These are phyloP conservation scores for Brachionus koreanus DNA, from an alignment of 1,140 invertebrate species.

Conservation along the genomic window DNA sequence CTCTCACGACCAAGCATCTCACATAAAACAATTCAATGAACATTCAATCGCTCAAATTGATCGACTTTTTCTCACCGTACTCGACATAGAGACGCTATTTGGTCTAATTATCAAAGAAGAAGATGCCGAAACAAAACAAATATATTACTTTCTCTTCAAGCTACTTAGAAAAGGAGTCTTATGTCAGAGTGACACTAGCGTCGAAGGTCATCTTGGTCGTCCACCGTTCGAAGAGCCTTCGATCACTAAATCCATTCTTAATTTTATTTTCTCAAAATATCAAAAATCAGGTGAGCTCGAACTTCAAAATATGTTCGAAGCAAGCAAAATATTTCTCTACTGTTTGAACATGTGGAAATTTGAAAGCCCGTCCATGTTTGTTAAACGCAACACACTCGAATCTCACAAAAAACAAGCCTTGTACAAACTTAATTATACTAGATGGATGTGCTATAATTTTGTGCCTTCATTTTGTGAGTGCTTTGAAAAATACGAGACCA, in stretches of 20 bases:
- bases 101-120: constrained; percentile 16
- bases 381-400: constrained; percentile 62
- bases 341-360: constrained; percentile 91
- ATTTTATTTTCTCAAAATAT: constrained; percentile 20
- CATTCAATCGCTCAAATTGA: background rate
- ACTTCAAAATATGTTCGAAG: constrained; percentile 82
- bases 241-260: background rate
- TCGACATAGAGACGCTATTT: constrained; percentile 31
- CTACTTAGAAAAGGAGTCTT: constrained; percentile 50
- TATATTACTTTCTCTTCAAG: constrained; percentile 14
- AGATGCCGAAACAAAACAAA: constrained; percentile 53
- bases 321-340: constrained; percentile 86
- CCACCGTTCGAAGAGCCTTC: constrained; percentile 33
- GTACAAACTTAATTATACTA: constrained; percentile 15
- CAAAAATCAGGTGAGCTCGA: constrained; percentile 58
- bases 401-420: constrained; percentile 60
- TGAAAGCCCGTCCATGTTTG: constrained; percentile 74
- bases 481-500: constrained; percentile 79
- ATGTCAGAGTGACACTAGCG: constrained; percentile 74
- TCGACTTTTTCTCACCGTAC: background rate
- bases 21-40: background rate
- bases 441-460: constrained; percentile 91
- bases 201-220: constrained; percentile 66
- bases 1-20: background rate
- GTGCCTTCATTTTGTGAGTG: constrained; percentile 91